Base-by-base conservation (phyloP, 2,113 vertebrate species). In the Strix aluco region DNA sequence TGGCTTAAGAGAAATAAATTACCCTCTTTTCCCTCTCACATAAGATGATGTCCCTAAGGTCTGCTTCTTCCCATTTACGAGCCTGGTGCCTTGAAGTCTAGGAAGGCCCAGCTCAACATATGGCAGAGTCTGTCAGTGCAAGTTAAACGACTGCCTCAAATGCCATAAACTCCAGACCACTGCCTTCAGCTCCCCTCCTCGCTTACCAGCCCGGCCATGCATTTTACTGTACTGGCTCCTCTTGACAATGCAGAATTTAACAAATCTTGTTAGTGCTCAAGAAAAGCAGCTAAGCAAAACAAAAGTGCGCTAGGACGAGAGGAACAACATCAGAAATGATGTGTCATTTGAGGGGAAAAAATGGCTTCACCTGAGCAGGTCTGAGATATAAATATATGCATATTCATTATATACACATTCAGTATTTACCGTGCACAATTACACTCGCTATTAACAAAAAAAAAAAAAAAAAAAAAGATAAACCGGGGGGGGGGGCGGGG, bases 21-120 rank as follows among this genome's bases (percentile, higher is more conserved):
- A 79, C 61, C 14, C 15, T 7, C 38, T 70, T 57, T 49, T 36
- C 51, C 26, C 49, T 65, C 65, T 88, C 69, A 15, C 51, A 34
- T 11, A 86, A 65, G 62, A 75, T 5, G 25, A 71, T 12, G 70
- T 94, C 96, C 90, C 96, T 74, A 80, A 95, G 90, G 93, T 92
- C 63, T 47, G 70, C 69, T 78, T 69, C 93, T 94, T 78, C 54
- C 67, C 85, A 62, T 86, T 94, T 91, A 87, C 5, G 46, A 87
- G 91, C 85, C 88, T 93, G 93, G 92, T 91, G 74, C 86, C 93
- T 74, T 21, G 70, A 74, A 86, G 94, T 78, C 94, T 94, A 94
- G 93, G 52, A 88, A 94, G 91, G 72, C 78, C 62, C 55, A 82
- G 71, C 69, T 90, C 86, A 91, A 93, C 94, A 91, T 77, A 95